Evolutionary conservation across 2,113 vertebrate genomes (phyloP), one percentile per base, ranked within the genome.

Genomic region (Antennarius striatus): DNA sequence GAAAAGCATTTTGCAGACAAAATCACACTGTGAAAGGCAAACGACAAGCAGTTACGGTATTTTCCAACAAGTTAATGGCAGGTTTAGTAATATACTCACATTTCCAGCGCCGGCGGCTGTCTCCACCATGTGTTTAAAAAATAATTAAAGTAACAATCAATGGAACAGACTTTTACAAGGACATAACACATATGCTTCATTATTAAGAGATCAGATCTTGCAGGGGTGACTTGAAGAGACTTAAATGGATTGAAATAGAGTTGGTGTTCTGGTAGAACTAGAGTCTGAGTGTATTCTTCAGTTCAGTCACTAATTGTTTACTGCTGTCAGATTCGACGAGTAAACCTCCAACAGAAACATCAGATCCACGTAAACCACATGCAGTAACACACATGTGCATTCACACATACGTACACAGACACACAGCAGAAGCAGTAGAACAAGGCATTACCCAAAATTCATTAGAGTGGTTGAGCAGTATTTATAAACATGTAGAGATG

Each of bases 361-460:
- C 63, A 75, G 29, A 81, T 77, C 68, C 36, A 63, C 71, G 75
- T 62, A 57, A 75, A 84, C 3, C 10, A 11, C 42, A 43, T 9
- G 11, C 10, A 43, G 10, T 11, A 10, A 43, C 42, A 43, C 6
- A 73, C 56, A 36, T 53, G 51, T 68, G 71, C 47, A 30, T 68
- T 68, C 77, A 78, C 71, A 83, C 22, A 47, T 63, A 39, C 55
- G 40, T 63, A 51, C 63, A 56, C 40, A 63, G 58, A 58, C 60
- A 67, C 72, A 75, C 72, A 67, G 86, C 73, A 80, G 82, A 70
- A 82, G 84, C 85, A 81, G 84, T 62, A 75, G 82, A 87, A 87
- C 89, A 88, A 88, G 81, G 86, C 90, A 91, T 93, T 89, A 91
- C 89, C 89, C 90, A 92, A 93, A 92, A 93, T 93, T 93, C 93